Percentiles rank a stretch among this genome's conserved stretches.
These are phyloP conservation scores for Fistularia commersonii DNA, from an alignment of 2,797 vertebrate species.

Conservation along the genomic window DNA sequence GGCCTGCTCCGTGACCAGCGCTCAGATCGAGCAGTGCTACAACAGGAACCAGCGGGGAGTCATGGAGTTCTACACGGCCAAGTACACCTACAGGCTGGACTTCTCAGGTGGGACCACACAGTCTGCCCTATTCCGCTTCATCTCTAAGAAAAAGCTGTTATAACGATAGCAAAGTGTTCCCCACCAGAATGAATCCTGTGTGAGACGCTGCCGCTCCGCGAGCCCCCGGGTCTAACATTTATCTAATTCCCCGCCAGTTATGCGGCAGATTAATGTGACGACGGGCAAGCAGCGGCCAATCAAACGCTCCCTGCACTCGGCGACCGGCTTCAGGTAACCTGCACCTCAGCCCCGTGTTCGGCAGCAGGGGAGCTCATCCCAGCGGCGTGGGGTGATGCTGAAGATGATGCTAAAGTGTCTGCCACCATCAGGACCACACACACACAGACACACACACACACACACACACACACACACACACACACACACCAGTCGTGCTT, in stretches of 20 bases:
- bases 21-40: slow-evolving; percentile 93
- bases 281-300: slow-evolving; percentile 91
- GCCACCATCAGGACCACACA: no score
- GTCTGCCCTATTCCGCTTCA: background rate
- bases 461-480: no score
- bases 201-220: no score
- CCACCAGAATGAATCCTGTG: no score
- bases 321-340: slow-evolving; percentile 93
- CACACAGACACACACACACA: no score
- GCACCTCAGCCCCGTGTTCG: background rate
- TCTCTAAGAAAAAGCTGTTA: no score
- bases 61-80: slow-evolving; percentile 89
- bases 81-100: slow-evolving; percentile 93
- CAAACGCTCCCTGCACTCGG: slow-evolving; percentile 89
- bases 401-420: no score
- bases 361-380: no score
- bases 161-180: no score
- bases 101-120: slow-evolving; percentile 80
- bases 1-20: slow-evolving; percentile 88
- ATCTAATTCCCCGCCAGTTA: slow-evolving; percentile 79
- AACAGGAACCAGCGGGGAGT: slow-evolving; percentile 83
- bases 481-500: no score
- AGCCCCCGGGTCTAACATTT: no score
- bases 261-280: slow-evolving; percentile 91
- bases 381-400: no score